These are phyloP conservation scores for Cotesia congregata DNA, from an alignment of 2,888 invertebrate genomes.

Conservation along the genomic window DNA sequence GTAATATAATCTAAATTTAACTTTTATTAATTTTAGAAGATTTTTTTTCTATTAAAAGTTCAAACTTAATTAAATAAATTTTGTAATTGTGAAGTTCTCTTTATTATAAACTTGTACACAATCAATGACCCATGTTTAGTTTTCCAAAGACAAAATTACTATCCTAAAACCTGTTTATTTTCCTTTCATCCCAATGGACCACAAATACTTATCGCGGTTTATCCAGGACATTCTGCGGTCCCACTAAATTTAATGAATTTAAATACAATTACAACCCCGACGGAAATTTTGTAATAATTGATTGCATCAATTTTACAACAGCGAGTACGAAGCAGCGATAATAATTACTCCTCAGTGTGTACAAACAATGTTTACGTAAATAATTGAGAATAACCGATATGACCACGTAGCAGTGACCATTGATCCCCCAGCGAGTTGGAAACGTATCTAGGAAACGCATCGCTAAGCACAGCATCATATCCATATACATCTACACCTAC, in stretches of 20 bases:
- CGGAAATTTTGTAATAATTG: background rate
- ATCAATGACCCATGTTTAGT: no score
- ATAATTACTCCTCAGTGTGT: background rate
- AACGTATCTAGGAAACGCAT: background rate
- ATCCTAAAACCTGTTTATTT: no score
- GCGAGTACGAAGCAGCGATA: background rate
- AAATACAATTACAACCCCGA: background rate
- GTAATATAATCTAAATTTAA: no score
- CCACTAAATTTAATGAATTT: background rate
- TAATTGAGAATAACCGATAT: background rate
- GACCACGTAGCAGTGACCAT: conserved; percentile 2
- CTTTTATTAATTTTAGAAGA: no score
- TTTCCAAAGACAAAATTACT: no score
- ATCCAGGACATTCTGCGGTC: no score
- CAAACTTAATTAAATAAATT: no score
- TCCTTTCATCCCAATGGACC: no score
- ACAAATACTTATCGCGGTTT: no score
- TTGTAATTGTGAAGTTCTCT: no score
- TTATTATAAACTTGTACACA: no score
- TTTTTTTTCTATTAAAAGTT: no score
- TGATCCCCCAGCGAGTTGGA: conserved; percentile 18
- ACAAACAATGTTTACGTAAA: conserved; percentile 12
- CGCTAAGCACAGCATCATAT: conserved; percentile 1
- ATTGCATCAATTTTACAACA: background rate
- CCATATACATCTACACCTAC: background rate